Base-by-base conservation (phyloP, 2,888 invertebrate genomes). In the Crepidodera aurea region DNA sequence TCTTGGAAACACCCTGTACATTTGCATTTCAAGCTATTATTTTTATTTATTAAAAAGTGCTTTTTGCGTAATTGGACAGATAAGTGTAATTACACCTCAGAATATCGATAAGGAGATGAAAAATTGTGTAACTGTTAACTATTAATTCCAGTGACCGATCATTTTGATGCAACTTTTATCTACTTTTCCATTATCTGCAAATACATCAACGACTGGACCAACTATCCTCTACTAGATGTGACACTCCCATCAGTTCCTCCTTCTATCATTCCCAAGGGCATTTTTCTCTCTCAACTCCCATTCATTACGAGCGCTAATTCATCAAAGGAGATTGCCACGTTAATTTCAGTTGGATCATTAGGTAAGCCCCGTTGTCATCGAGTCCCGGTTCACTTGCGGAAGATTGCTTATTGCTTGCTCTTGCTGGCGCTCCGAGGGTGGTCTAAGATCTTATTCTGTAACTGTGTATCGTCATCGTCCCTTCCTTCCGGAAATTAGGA, bases 281-380 rank as follows among this genome's bases (percentile, higher is more conserved):
- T 64, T 66, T 62, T 64, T 66, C 59, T 66, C 59, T 62, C 53
- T 37, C 64, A 37, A 50, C 34, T 50, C 58, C 62, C 70, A 70
- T 70, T 70, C 71, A 69, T 71, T 69, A 69, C 66, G 66, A 65
- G 68, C 64, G 70, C 73, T 71, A 73, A 74, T 75, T 75, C 75
- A 75, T 75, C 75, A 75, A 73, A 69, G 71, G 69, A 70, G 73
- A 72, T 73, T 73, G 74, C 72, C 74, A 73, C 74, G 73, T 73
- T 75, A 73, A 73, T 74, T 74, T 75, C 71, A 67, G 71, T 65
- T 61, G 74, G 72, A 74, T 75, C 75, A 75, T 75, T 75, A 75
- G 75, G 74, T 74, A 73, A 74, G 73, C 74, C 69, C 70, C 69
- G 73, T 74, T 73, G 75, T 75, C 75, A 73, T 73, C 74, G 68